Base-by-base conservation (phyloP, 2,888 invertebrate species). In the Pelosia muscerda region DNA sequence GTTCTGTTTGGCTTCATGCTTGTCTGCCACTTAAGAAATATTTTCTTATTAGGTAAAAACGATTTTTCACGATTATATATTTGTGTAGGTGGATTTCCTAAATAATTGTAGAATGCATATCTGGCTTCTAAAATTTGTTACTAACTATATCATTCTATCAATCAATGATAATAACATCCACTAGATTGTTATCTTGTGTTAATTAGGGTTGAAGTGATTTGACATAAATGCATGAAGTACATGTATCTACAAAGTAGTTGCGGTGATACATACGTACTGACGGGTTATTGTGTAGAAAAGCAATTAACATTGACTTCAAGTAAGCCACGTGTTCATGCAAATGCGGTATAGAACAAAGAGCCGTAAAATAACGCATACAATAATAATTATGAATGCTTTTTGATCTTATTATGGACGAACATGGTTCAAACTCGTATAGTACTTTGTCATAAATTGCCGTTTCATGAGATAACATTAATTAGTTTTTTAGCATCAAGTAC, bases 271-370 rank as follows among this genome's bases (percentile, higher is more conserved):
- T 66, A 61, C 64, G 19, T 63, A 55, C 49, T 58, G 61, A 31
- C 56, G 53, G 71, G 79, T 77, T 77, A 77, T 80, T 79, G 79
- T 80, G 80, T 82, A 83, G 81, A 81, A 84, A 83, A 82, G 76
- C 71, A 75, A 85, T 82, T 84, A 84, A 81, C 81, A 80, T 85
- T 84, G 84, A 77, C 77, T 81, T 70, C 77, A 75, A 73, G 69
- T 72, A 56, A 70, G 73, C 82, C 90, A 87, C 88, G 86, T 88
- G 88, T 81, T 77, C 79, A 85, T 83, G 83, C 78, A 81, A 85
- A 84, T 87, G 80, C 76, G 77, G 72, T 78, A 69, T 68, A 76
- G 81, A 87, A 89, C 90, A 89, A 89, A 89, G 89, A 87, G 82
- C 84, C 79, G 84, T 86, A 87, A 85, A 84, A 84, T 79, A 84